Evolutionary conservation across 2,888 invertebrate genomes (phyloP), one percentile per base, ranked within the genome.

Genomic region (Zygothrica quintamaculata): DNA sequence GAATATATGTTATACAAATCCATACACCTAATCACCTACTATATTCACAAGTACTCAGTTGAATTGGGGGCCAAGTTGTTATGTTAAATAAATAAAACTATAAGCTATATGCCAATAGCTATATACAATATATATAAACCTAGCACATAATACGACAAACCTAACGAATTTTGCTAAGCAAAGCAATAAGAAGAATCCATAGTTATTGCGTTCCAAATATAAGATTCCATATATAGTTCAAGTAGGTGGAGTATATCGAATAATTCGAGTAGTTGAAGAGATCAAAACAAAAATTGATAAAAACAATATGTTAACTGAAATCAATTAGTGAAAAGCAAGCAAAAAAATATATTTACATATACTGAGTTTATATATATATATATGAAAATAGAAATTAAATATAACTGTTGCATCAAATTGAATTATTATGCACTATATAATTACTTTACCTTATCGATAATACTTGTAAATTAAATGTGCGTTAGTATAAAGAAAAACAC

Each of bases 161-260:
- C 71, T 84, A 87, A 88, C 88, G 87, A 89, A 87, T 87, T 88
- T 87, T 87, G 89, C 87, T 84, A 71, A 67, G 74, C 81, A 85
- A 80, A 77, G 88, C 87, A 88, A 78, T 76, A 82, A 70, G n/a
- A n/a, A 58, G 46, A 72, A 77, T 59, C 58, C 65, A 70, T 62
- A 77, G 70, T 66, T 73, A 71, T 71, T 36, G 67, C 68, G 58
- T 66, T 75, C 22, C 77, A 34, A 60, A 47, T 8, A 8, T 9
- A 9, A 29, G 29, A 29, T 29, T 29, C 29, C 29, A 29, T n/a
- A 43, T 40, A 43, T 57, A 57, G 48, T 56, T 56, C 36, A 22
- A 15, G 11, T 58, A 65, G 52, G 56, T 50, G 15, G 12, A 12
- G 36, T 36, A 36, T 12, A 3, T 36, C 8, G n/a, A 31, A 53